phyloP scores from a whole-genome alignment of 2,888 invertebrate species.

The Cheilosia variabilis region DNA sequence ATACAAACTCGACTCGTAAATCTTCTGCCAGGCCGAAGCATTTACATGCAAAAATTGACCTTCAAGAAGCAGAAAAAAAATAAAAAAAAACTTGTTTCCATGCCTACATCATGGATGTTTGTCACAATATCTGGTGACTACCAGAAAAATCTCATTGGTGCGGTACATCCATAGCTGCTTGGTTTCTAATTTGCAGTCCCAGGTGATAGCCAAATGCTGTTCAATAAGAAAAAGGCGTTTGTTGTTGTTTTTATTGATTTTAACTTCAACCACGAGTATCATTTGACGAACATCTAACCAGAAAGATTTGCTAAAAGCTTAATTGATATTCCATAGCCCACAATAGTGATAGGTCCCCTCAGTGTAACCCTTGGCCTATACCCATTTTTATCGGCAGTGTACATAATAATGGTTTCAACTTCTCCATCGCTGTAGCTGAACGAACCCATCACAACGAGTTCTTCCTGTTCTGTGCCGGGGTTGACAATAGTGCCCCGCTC shows the following conservation, averaged over 20 bases:
- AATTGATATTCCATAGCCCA: slow-evolving; percentile 75
- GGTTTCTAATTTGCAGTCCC: no score
- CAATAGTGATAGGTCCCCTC: slow-evolving; percentile 77
- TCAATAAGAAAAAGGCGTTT: neutral
- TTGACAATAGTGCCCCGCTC: slow-evolving; percentile 82
- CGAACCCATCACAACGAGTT: slow-evolving; percentile 82
- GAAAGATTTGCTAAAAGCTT: slow-evolving; percentile 74
- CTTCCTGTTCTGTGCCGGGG: slow-evolving; percentile 81
- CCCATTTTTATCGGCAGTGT: slow-evolving; percentile 83
- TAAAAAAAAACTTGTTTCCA: no score
- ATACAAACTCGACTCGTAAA: no score
- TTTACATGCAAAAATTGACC: no score
- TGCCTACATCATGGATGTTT: no score
- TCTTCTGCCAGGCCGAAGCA: no score
- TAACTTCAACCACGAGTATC: neutral
- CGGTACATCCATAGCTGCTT: no score
- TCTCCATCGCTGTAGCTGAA: slow-evolving; percentile 80
- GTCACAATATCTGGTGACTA: no score
- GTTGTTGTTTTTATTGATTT: neutral
- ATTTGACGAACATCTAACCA: slow-evolving; percentile 35
- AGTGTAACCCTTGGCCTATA: slow-evolving; percentile 81
- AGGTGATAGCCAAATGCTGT: no score
- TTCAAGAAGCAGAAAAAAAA: no score
- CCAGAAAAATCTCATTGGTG: no score
- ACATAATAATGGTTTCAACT: slow-evolving; percentile 81